Base-by-base conservation (phyloP, 2,888 invertebrate species). In the Nipponacmea schrenckii region DNA sequence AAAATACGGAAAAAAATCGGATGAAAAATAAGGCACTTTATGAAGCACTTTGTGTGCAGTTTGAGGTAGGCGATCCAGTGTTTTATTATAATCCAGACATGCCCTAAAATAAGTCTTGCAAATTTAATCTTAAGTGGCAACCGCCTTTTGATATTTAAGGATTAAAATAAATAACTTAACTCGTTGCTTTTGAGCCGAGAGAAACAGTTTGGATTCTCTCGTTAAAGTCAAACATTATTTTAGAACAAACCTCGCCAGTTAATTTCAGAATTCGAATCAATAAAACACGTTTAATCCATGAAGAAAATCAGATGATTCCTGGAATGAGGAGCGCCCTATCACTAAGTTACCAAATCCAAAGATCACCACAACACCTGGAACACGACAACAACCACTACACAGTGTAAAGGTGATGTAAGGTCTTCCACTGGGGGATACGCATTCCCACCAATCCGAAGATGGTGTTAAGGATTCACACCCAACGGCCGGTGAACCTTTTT, bases 251-350 rank as follows among this genome's bases (percentile, higher is more conserved):
- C 7, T 66, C 66, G 4, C 66, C 66, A 1, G 46, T 46, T 2
- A 66, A 66, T 20, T 66, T 66, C 26, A 66, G 24, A 20, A 66
- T 46, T 12, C 17, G 20, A 17, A 66, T 66, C 66, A 66, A 46
- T 12, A 66, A 66, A 46, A 44, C 66, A 2, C 5, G 20, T 17
- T 26, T n/a, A n/a, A 45, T 66, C 17, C 66, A 66, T 66, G 45
- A n/a, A 14, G 66, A 66, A 20, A 31, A 66, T 45, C 66, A 26
- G 45, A 66, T 8, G 20, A 45, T 17, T 17, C 66, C 17, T 66
- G 66, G 66, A 24, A 66, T 44, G 66, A 66, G 10, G 20, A 20
- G 12, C 44, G 39, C 14, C 44, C 20, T 10, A 44, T 20, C 17
- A 4, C 24, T 5, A 65, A 65, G 14, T 17, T 15, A 4, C 27